Evolutionary conservation across 2,797 vertebrate genomes (phyloP).

Genomic region (Percopsis omiscomaycus): DNA sequence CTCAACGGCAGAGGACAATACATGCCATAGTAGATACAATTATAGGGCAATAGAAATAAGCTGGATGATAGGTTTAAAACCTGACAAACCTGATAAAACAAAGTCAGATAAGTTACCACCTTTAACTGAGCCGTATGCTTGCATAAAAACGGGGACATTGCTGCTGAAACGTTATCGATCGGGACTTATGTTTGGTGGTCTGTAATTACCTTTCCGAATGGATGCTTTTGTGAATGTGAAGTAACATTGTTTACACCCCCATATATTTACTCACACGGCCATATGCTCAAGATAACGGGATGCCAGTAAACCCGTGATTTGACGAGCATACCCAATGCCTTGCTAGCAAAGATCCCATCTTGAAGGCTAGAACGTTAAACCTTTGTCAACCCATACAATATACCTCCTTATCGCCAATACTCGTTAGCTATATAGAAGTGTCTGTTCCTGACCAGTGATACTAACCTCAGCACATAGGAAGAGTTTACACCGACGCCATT

Average conservation of each 20-base stretch:
- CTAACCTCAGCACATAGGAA: background rate
- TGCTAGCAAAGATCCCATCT: too few species aligned
- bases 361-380: too few species aligned
- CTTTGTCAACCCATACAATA: too few species aligned
- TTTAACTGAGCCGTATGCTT: background rate
- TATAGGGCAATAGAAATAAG: background rate
- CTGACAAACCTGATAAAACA: background rate
- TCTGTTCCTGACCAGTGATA: background rate
- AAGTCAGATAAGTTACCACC: background rate
- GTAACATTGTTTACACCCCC: too few species aligned
- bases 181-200: background rate
- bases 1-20: background rate
- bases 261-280: too few species aligned
- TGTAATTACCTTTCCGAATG: background rate
- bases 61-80: background rate
- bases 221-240: background rate
- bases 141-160: background rate
- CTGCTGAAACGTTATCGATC: background rate
- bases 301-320: too few species aligned
- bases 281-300: too few species aligned
- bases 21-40: background rate
- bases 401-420: background rate
- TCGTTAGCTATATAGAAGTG: fast-evolving
- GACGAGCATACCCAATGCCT: too few species aligned
- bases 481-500: slow-evolving; percentile 69